These are phyloP conservation scores for Latrodectus hesperus DNA, from an alignment of 2,888 invertebrate species.

Conservation along the genomic window DNA sequence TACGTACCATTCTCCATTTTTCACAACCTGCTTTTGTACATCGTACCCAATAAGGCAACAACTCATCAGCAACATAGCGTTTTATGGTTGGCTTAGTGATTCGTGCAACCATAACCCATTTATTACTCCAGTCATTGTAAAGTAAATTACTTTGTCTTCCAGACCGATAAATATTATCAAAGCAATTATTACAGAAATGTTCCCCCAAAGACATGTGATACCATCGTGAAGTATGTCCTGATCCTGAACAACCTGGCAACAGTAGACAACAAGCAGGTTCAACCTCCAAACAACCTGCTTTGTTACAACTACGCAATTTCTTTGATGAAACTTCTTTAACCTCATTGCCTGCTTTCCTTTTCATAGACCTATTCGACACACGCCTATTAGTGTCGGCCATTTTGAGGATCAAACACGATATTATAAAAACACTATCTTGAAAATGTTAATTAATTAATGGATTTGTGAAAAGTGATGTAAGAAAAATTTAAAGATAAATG, in stretches of 20 bases:
- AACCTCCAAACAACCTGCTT: slow-evolving; percentile 31
- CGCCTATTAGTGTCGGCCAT: slow-evolving; percentile 15
- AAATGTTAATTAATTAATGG: too few species aligned
- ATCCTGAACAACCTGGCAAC: slow-evolving; percentile 73
- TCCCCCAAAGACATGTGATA: slow-evolving; percentile 75
- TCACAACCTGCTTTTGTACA: slow-evolving; percentile 73
- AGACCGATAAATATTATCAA: slow-evolving; percentile 75
- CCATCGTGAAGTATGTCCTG: slow-evolving; percentile 75
- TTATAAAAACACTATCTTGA: too few species aligned
- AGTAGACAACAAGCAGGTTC: slow-evolving; percentile 40
- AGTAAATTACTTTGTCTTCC: slow-evolving; percentile 49
- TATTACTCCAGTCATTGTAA: slow-evolving; percentile 72
- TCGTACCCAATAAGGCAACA: slow-evolving; percentile 75
- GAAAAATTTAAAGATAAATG: too few species aligned
- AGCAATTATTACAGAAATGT: slow-evolving; percentile 76
- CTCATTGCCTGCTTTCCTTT: slow-evolving; percentile 1
- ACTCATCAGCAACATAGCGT: slow-evolving; percentile 74
- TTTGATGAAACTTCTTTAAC: not conserved
- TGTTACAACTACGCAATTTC: slow-evolving; percentile 48
- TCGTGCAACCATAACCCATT: slow-evolving; percentile 74
- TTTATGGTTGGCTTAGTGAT: slow-evolving; percentile 73
- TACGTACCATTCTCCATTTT: slow-evolving; percentile 75
- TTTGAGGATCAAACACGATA: not conserved
- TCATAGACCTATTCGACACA: slow-evolving; percentile 10
- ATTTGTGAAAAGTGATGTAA: too few species aligned